Base-by-base conservation (phyloP, 2,113 vertebrate genomes). In the Acinonyx jubatus region DNA sequence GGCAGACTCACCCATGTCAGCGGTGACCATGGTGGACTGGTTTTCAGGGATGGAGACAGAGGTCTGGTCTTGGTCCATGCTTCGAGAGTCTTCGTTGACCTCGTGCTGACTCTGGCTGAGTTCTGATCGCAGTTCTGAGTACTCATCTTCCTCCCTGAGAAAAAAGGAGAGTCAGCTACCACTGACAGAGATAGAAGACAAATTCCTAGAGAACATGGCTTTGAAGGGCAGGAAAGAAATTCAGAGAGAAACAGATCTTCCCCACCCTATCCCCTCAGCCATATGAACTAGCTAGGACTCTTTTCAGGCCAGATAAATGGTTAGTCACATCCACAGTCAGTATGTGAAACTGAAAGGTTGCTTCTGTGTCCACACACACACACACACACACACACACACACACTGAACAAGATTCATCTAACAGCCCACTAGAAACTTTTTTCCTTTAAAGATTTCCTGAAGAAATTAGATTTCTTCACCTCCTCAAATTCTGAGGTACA, bases 71-170 rank as follows among this genome's bases (percentile, higher is more conserved):
- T 99, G 99, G 96, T 99, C 99, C 98, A 99, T 16, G 88, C 99
- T 99, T 89, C 76, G 98, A 0, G 98, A 99, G 57, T 99, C 99
- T 48, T 99, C 99, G 0, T 99, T 99, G 96, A 98, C 98, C 41
- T 99, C 99, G 7, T 98, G 99, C 50, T 99, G 99, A 94, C 99
- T 99, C 83, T 99, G 99, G 98, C 99, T 99, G 98, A 99, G 99
- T 76, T 99, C 99, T 0, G 99, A 99, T 38, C 98, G 98, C 33
- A 99, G 95, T 92, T 99, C 99, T 0, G 99, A 99, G 97, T 99
- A 99, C 74, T 99, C 99, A 99, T 99, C 99, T 97, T 99, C 99
- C 96, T 99, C 99, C 98, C 99, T 99, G 97, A 90, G 48, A 36
- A 88, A 23, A 98, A 86, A 66, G 85, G 80, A 95, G 31, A 95